Percentiles rank a stretch among this genome's conserved stretches.
These are phyloP conservation scores for Marronus borbonicus DNA, from an alignment of 2,888 invertebrate species.

Conservation along the genomic window DNA sequence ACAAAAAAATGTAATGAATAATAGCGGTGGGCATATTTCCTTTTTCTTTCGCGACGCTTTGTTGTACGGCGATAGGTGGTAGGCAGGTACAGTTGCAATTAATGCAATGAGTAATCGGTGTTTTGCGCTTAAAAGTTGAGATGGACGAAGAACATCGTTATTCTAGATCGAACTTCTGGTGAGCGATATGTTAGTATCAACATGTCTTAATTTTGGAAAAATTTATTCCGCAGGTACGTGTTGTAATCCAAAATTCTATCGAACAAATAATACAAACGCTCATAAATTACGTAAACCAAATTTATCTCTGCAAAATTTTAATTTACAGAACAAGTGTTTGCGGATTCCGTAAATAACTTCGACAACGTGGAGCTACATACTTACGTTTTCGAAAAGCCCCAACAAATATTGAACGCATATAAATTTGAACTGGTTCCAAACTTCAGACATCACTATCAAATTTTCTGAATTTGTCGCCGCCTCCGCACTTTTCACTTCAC, in stretches of 20 bases:
- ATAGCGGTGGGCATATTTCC: background rate
- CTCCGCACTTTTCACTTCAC: conserved; percentile 30
- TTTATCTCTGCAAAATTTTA: too few species aligned
- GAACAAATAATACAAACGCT: too few species aligned
- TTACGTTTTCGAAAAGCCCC: conserved; percentile 14
- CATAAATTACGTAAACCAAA: too few species aligned
- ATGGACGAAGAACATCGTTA: background rate
- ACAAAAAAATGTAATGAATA: conserved; percentile 17
- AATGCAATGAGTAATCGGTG: conserved; percentile 25
- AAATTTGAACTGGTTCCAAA: conserved; percentile 37
- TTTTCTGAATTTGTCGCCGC: background rate
- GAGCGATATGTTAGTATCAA: too few species aligned
- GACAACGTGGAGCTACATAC: background rate
- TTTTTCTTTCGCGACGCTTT: conserved; percentile 13
- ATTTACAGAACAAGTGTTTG: too few species aligned
- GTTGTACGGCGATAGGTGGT: conserved; percentile 5
- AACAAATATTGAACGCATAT: conserved; percentile 30
- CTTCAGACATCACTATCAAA: conserved; percentile 13
- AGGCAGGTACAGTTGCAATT: conserved; percentile 13
- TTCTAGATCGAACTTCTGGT: too few species aligned
- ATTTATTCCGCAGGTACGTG: too few species aligned
- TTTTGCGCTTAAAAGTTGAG: background rate
- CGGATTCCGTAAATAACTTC: too few species aligned
- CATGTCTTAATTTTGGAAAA: too few species aligned
- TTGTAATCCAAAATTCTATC: too few species aligned